Conservation (phyloP, 1,140 invertebrate genomes). For the Charaxes varanes region DNA sequence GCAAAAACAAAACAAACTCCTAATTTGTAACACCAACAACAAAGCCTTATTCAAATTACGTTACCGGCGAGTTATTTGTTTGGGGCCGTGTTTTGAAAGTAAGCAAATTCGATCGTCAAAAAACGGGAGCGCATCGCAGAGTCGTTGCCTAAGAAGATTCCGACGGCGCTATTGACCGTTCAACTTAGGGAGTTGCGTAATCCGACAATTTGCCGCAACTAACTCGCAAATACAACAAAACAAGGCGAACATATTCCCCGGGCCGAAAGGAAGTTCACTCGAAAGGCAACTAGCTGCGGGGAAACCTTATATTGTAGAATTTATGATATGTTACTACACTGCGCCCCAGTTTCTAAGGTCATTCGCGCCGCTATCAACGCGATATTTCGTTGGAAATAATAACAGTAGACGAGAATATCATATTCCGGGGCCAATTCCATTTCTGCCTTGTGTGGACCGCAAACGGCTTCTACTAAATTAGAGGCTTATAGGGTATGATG, state of each 20-base stretch:
- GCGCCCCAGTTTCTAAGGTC: constrained; percentile 49
- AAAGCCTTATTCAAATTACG: constrained; percentile 35
- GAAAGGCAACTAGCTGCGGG: constrained; percentile 60
- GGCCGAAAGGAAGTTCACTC: constrained; percentile 59
- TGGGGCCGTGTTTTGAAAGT: constrained; percentile 24
- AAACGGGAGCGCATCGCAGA: constrained; percentile 37
- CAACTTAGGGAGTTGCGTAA: constrained; percentile 66
- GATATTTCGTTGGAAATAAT: constrained; percentile 52
- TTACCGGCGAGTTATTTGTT: constrained; percentile 20
- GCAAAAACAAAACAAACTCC: constrained; percentile 32
- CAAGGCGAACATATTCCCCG: constrained; percentile 58
- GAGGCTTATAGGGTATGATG: constrained; percentile 11
- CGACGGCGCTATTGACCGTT: constrained; percentile 50
- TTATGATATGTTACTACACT: constrained; percentile 55
- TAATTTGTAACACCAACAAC: constrained; percentile 42
- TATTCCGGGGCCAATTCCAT: constrained; percentile 37
- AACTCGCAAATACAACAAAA: constrained; percentile 67
- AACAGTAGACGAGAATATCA: constrained; percentile 40
- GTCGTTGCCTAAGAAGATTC: constrained; percentile 45
- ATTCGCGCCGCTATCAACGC: constrained; percentile 44
- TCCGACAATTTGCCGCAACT: constrained; percentile 60
- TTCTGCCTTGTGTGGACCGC: constrained; percentile 13
- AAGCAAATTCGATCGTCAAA: constrained; percentile 30
- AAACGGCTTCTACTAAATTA: constrained; percentile 11
- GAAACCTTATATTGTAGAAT: constrained; percentile 65